These are phyloP conservation scores for Ochropleura plecta DNA, from an alignment of 2,888 invertebrate genomes.

Conservation along the genomic window DNA sequence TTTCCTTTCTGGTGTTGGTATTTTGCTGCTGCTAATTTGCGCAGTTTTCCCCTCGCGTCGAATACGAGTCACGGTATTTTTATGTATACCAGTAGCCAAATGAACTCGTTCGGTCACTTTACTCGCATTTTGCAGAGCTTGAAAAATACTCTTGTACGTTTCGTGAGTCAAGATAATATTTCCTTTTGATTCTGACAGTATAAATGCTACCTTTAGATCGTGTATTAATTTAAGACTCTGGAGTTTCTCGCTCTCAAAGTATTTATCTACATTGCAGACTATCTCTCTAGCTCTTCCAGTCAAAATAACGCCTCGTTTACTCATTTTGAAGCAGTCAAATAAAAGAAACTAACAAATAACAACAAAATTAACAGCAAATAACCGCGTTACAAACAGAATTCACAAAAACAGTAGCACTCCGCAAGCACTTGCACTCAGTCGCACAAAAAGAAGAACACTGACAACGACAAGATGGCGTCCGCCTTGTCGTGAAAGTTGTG, in stretches of 20 bases:
- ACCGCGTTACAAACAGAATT: not conserved
- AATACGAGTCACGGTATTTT: constrained; percentile 11
- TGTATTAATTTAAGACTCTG: not conserved
- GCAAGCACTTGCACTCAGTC: not conserved
- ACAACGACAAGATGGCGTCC: not conserved
- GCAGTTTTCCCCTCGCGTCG: not conserved
- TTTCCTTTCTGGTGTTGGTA: not conserved
- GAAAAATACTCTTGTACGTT: not conserved
- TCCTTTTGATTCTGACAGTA: not conserved
- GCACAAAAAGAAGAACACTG: not conserved
- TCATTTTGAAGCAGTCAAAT: not conserved
- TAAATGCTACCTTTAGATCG: not conserved
- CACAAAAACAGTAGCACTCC: not conserved
- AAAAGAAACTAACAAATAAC: not conserved
- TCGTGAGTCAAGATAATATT: not conserved
- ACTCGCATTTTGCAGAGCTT: constrained; percentile 11
- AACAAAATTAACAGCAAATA: not conserved
- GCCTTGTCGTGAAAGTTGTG: not conserved
- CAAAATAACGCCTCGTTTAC: constrained; percentile 9
- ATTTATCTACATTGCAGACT: constrained; percentile 1
- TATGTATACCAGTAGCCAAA: constrained; percentile 6
- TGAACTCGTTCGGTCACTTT: constrained; percentile 9
- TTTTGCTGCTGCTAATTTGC: not conserved
- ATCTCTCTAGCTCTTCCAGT: constrained; percentile 8
- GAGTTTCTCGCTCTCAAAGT: constrained; percentile 4